phyloP scores from a whole-genome alignment of 2,888 invertebrate species.

The Monochamus alternatus region DNA sequence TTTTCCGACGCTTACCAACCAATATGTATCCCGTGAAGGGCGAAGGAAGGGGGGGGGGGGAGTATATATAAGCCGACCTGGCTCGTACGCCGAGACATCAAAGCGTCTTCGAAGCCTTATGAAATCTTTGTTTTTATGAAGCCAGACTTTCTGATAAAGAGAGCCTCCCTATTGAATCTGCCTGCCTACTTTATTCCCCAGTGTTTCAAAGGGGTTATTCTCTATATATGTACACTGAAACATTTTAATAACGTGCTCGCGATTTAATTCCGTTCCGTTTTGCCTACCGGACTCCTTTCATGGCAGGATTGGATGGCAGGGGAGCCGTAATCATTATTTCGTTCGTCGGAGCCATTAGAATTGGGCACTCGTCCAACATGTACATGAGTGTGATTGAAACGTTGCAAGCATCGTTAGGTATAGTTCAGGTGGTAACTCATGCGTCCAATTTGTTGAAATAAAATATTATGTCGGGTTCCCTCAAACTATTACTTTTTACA shows the following conservation, averaged over 20 bases:
- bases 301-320: neutral
- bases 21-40: slow-evolving; percentile 61
- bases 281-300: neutral
- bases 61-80: slow-evolving; percentile 25
- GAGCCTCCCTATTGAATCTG: slow-evolving; percentile 55
- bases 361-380: neutral
- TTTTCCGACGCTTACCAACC: slow-evolving; percentile 63
- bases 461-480: too few relatives aligned
- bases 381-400: neutral
- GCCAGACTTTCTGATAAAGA: slow-evolving; percentile 55
- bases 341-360: neutral
- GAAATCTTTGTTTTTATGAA: slow-evolving; percentile 65
- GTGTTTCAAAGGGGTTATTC: slow-evolving; percentile 36
- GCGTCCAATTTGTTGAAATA: too few relatives aligned
- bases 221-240: slow-evolving; percentile 23
- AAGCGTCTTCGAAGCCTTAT: slow-evolving; percentile 60
- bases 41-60: slow-evolving; percentile 40
- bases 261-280: slow-evolving; percentile 15
- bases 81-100: slow-evolving; percentile 57
- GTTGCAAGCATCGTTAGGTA: neutral
- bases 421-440: too few relatives aligned
- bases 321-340: slow-evolving; percentile 3
- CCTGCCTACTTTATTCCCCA: slow-evolving; percentile 41
- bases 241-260: slow-evolving; percentile 20
- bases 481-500: too few relatives aligned